These are phyloP conservation scores for zebrafish (Danio rerio) DNA, from an alignment of 2,113 vertebrate genomes.

Conservation along the genomic window DNA sequence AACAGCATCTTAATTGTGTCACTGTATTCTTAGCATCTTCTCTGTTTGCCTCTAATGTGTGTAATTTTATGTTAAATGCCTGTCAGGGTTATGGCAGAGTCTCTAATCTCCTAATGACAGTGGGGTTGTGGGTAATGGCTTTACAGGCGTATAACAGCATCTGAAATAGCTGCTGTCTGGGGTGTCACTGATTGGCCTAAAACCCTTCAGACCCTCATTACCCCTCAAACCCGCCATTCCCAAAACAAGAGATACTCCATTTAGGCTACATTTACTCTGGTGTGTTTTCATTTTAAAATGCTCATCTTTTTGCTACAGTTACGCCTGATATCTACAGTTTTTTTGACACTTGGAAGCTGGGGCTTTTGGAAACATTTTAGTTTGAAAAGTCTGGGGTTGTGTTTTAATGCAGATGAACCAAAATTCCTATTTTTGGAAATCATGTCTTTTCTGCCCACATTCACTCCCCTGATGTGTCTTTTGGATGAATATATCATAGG, in stretches of 20 bases:
- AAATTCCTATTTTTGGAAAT: too few relatives aligned
- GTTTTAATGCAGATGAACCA: too few relatives aligned
- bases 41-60: conserved; percentile 38
- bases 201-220: conserved; percentile 56
- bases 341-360: too few relatives aligned
- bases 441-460: too few relatives aligned
- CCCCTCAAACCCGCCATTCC: conserved; percentile 33
- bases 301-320: too few relatives aligned
- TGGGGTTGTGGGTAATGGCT: conserved; percentile 56
- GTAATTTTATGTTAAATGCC: conserved; percentile 53
- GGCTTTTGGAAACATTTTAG: too few relatives aligned
- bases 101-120: conserved; percentile 61
- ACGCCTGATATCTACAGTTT: too few relatives aligned
- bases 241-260: conserved; percentile 20
- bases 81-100: conserved; percentile 51
- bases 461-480: too few relatives aligned
- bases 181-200: conserved; percentile 44
- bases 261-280: too few relatives aligned
- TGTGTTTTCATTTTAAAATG: too few relatives aligned
- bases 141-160: conserved; percentile 55
- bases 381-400: too few relatives aligned
- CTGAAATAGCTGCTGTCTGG: conserved; percentile 60
- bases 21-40: conserved; percentile 36
- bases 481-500: too few relatives aligned
- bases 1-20: conserved; percentile 34